Conservation (phyloP, 2,888 invertebrate genomes). For the Chrysolina americana region DNA sequence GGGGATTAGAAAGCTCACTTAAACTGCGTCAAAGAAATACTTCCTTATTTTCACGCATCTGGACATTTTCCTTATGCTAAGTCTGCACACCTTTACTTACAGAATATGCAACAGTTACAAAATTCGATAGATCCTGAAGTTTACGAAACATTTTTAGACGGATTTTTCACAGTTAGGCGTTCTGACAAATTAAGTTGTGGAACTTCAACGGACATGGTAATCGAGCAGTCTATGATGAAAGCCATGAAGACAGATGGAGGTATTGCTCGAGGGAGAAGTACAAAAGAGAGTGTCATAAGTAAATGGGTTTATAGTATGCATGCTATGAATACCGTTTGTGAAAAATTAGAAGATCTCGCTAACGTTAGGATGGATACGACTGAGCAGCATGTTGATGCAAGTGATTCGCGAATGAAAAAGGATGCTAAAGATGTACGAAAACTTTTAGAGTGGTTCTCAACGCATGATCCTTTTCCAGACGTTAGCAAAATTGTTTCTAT, state of each 20-base stretch:
- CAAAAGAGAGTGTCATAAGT: conserved; percentile 62
- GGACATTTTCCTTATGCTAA: conserved; percentile 58
- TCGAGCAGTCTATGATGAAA: conserved; percentile 61
- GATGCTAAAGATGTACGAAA: conserved; percentile 53
- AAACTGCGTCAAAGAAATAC: conserved; percentile 61
- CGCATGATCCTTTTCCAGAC: conserved; percentile 33
- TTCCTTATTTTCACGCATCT: conserved; percentile 61
- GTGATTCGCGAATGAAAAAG: conserved; percentile 60
- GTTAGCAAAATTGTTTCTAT: conserved; percentile 29
- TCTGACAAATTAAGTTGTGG: conserved; percentile 65
- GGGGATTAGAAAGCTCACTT: conserved; percentile 66
- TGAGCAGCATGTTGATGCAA: conserved; percentile 57
- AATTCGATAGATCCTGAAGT: conserved; percentile 48
- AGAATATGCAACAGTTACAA: conserved; percentile 38
- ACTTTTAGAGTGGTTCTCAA: conserved; percentile 52
- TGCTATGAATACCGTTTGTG: conserved; percentile 40
- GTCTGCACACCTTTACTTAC: conserved; percentile 60
- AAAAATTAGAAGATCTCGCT: too few relatives aligned
- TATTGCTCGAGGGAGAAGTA: conserved; percentile 65
- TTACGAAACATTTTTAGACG: conserved; percentile 60
- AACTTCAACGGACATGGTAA: conserved; percentile 65
- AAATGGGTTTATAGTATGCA: conserved; percentile 63
- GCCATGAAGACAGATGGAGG: conserved; percentile 66
- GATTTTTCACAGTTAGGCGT: conserved; percentile 63
- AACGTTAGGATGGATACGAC: too few relatives aligned